Percentiles rank a stretch among this genome's conserved stretches.
Evolutionary conservation across 2,797 vertebrate genomes (phyloP).

Genomic region (Leptodactylus fallax): DNA sequence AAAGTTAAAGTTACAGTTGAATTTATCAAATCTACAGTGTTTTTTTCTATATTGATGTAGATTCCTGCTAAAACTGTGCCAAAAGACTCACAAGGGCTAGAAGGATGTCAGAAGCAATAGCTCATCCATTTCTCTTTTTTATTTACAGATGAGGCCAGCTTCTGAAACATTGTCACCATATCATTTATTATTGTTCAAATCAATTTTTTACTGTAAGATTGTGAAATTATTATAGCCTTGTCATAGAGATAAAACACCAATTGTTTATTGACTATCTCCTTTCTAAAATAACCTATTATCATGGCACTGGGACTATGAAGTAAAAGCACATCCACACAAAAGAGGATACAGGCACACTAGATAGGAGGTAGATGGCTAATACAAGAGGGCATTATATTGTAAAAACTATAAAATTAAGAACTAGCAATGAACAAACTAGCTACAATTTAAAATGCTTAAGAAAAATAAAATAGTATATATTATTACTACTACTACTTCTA

Average conservation of each 20-base stretch:
- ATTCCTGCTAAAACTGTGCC: neutral
- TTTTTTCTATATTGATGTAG: neutral
- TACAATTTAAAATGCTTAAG: neutral
- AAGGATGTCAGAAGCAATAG: neutral
- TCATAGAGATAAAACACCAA: neutral
- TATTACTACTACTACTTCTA: neutral
- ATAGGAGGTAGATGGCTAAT: neutral
- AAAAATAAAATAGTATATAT: neutral
- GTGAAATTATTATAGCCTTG: constrained; percentile 15
- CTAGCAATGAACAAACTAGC: neutral
- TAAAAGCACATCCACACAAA: neutral
- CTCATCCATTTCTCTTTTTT: neutral
- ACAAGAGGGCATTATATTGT: neutral
- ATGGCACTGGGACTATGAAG: neutral
- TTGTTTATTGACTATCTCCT: constrained; percentile 1
- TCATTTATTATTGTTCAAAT: neutral
- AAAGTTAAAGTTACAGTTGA: neutral
- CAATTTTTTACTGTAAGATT: neutral
- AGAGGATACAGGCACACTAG: no score
- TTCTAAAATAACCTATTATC: neutral
- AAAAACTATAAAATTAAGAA: neutral
- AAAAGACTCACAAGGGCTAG: neutral
- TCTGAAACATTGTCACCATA: neutral
- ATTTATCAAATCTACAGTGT: neutral
- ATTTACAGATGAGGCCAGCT: neutral